These are phyloP conservation scores for Tragelaphus imberbis DNA, from an alignment of 2,113 vertebrate species.

Conservation along the genomic window DNA sequence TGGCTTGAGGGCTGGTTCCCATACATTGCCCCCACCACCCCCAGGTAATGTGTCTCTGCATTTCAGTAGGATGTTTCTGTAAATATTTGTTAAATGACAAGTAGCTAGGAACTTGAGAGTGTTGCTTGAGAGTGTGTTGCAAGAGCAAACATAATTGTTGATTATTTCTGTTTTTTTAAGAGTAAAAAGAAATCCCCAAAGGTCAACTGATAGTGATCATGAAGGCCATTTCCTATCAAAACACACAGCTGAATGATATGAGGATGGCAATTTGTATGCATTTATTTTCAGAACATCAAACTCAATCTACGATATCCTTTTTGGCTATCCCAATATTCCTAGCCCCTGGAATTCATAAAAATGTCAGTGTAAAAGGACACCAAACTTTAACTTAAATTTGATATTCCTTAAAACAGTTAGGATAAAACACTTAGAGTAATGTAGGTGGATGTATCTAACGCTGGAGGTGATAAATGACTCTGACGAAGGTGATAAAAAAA, in stretches of 20 bases:
- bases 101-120: background rate
- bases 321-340: background rate
- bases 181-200: background rate
- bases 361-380: background rate
- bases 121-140: background rate
- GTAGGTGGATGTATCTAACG: background rate
- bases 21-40: background rate
- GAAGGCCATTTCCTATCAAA: background rate
- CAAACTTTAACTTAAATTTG: background rate
- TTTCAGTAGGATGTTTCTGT: background rate
- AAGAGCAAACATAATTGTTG: background rate
- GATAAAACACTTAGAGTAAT: background rate
- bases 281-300: slow-evolving; percentile 32
- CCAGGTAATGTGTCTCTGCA: background rate
- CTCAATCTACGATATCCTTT: background rate
- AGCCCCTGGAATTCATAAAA: background rate
- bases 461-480: background rate
- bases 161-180: background rate
- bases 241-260: background rate
- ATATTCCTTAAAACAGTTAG: background rate
- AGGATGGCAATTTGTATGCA: background rate
- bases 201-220: background rate
- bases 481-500: background rate
- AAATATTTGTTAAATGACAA: background rate
- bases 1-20: background rate